A percentile compares a stretch with the other conserved stretches of the same genome.
Conservation (phyloP, 2,797 vertebrate species). For the Channallabes apus region DNA sequence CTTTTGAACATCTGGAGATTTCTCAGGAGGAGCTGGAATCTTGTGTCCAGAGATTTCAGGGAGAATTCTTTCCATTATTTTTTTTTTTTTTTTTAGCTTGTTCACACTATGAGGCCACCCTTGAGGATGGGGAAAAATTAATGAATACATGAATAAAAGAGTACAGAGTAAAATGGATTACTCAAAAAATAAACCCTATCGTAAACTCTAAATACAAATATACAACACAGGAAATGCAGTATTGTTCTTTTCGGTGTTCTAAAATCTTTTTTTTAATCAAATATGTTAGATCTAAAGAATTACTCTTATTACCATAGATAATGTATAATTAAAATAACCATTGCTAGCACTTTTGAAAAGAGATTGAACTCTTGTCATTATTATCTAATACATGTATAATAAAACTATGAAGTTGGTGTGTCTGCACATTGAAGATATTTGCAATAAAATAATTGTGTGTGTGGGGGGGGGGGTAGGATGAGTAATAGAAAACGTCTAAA, state of each 20-base stretch:
- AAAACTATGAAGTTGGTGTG: no score
- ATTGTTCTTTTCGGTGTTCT: neutral
- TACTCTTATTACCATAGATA: no score
- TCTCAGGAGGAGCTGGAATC: neutral
- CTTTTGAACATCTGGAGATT: neutral
- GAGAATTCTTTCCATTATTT: neutral
- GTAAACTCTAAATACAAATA: neutral
- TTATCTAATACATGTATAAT: neutral
- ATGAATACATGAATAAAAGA: neutral
- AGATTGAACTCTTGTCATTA: neutral
- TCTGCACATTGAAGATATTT: no score
- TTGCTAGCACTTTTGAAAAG: neutral
- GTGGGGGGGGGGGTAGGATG: no score
- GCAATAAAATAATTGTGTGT: no score
- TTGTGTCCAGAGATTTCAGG: neutral
- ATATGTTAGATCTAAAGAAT: neutral
- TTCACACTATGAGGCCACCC: neutral
- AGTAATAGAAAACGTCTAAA: no score
- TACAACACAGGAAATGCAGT: neutral
- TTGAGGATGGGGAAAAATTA: neutral
- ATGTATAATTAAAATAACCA: neutral
- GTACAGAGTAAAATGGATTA: neutral
- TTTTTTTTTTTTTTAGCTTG: neutral
- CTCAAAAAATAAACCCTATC: neutral
- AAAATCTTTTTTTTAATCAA: neutral